phyloP scores from a whole-genome alignment of 92 coral and sea anemone genomes.

The Plumapathes pennacea region DNA sequence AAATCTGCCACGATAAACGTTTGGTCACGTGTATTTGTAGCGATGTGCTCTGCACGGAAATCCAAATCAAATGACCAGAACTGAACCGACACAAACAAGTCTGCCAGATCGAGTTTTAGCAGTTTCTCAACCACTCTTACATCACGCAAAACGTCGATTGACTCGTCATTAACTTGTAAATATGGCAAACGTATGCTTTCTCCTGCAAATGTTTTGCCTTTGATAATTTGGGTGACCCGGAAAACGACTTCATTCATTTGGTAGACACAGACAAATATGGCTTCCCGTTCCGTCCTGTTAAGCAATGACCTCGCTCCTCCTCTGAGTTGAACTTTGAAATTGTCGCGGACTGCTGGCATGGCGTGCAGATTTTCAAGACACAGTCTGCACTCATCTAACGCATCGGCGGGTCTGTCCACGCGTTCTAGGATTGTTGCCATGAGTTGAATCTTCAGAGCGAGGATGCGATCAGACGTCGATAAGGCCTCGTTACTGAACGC shows the following conservation, averaged over 20 bases:
- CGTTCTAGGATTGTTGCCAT: slow-evolving; percentile 18
- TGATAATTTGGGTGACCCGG: slow-evolving; percentile 9
- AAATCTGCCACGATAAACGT: slow-evolving; percentile 39
- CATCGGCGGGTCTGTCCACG: slow-evolving; percentile 6
- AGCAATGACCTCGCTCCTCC: slow-evolving; percentile 1
- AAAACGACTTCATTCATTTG: slow-evolving; percentile 2
- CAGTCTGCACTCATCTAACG: slow-evolving; percentile 11
- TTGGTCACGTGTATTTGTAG: slow-evolving; percentile 20
- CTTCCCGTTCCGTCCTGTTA: background rate
- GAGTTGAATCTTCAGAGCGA: slow-evolving; percentile 10
- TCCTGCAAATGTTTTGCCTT: background rate
- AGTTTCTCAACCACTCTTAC: background rate
- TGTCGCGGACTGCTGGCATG: background rate
- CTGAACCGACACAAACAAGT: too few relatives aligned
- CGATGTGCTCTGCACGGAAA: too few relatives aligned
- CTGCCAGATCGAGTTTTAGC: background rate
- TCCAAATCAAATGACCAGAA: too few relatives aligned
- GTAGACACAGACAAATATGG: background rate
- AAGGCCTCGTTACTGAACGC: slow-evolving; percentile 16
- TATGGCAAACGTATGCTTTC: too few relatives aligned
- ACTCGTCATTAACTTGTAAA: background rate
- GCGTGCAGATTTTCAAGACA: slow-evolving; percentile 16
- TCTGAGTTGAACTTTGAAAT: slow-evolving; percentile 2
- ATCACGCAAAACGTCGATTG: slow-evolving; percentile 9
- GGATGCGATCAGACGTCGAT: background rate